Evolutionary conservation across 2,888 invertebrate genomes (phyloP), one percentile per base, ranked within the genome.

Genomic region (Leucoptera coffeella): DNA sequence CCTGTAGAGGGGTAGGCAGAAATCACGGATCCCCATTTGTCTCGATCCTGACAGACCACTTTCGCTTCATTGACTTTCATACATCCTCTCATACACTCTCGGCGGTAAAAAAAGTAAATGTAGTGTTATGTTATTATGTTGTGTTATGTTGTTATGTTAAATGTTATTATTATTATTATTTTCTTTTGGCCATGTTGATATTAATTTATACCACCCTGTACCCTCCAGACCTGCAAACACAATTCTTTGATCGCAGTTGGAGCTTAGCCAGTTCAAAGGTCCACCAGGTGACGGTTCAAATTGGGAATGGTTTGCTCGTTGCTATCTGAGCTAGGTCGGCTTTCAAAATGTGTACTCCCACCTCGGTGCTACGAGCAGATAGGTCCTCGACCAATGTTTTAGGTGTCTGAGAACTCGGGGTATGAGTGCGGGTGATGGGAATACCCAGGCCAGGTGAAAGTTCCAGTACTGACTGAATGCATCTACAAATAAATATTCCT

Each of bases 281-380:
- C 23, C 12, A 22, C 12, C 8, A 27, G 23, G 15, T 27, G n/a
- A 4, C 9, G 12, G 9, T 15, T 6, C 9, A 15, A 12, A 22
- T 15, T n/a, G 13, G 12, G 8, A 23, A 11, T 7, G 28, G 19
- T n/a, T 12, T n/a, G 9, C 10, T 4, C 9, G 14, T n/a, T 8
- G 30, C 28, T 25, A 32, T 22, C 12, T 15, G 23, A 10, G 30
- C 23, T 4, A 37, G 13, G 4, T 35, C 36, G 10, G 30, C 22
- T 23, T 29, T 32, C 39, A 38, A 22, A 37, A 38, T 8, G 34
- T 34, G 19, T 32, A 37, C 12, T 34, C 30, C 39, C 39, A 38
- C 2, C 30, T 32, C n/a, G 38, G 37, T 2, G 33, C 36, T 26
- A 41, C 30, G 15, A 43, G 23, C 9, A 42, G 32, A 24, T 38